Evolutionary conservation across 2,888 invertebrate genomes (phyloP), one percentile per base, ranked within the genome.

Genomic region (Polyommatus icarus): DNA sequence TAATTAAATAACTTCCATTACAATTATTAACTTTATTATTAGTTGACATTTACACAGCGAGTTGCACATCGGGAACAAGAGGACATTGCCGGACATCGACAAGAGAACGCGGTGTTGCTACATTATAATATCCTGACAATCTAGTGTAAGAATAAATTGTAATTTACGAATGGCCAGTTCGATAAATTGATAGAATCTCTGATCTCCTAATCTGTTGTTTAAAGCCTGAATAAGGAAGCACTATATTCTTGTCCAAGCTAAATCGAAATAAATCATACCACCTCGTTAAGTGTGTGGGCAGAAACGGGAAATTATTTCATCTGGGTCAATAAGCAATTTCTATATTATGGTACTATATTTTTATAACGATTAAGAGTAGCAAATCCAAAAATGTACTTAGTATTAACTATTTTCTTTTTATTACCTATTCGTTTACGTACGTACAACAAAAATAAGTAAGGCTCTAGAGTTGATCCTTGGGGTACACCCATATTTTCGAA

Each of bases 251-350:
- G 46, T 29, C 24, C 12, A 4, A 15, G 75, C 50, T 50, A 75
- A 24, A 50, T 24, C 24, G 75, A 24, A 75, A 24, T 54, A 75
- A 75, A 54, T 54, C 75, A 75, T 20, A 50, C 29, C 75, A 54
- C 15, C 29, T 75, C 54, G 29, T 75, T 54, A 50, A 50, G 15
- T 29, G 54, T 50, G 75, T 54, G 50, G 75, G 50, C 3, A 29
- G 75, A 24, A 24, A 75, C 73, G 20, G 54, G 72, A 72, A 40
- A 72, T 40, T 40, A 72, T 72, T 32, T 24, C 61, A 61, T 61
- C 61, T 24, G 24, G n/a, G 59, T 61, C 61, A 12, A 61, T 61
- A 61, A 59, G n/a, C 20, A 6, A 59, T 18, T 54, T 59, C 59
- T 8, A 59, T 46, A 40, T 40, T 46, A 40, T 40, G 46, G 46